These are phyloP conservation scores for Myotis myotis DNA, from an alignment of 2,797 vertebrate species.

Conservation along the genomic window DNA sequence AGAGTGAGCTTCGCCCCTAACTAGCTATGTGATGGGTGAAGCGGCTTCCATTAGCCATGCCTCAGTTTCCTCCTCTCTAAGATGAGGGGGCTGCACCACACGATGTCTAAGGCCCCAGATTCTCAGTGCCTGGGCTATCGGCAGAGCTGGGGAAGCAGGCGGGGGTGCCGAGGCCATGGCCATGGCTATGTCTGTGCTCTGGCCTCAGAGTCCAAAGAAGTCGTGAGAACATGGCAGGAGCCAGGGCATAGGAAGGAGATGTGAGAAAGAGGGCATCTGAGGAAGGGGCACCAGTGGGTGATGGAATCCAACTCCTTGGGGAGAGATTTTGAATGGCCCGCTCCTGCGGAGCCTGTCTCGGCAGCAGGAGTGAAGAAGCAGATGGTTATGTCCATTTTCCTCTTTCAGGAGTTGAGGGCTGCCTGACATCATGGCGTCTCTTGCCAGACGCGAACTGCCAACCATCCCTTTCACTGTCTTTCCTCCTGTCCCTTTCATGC, in stretches of 20 bases:
- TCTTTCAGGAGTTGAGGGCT: background rate
- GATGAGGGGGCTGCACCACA: background rate
- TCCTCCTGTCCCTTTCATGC: background rate
- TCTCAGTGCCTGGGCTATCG: background rate
- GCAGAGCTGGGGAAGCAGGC: background rate
- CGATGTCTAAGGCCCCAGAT: fast-evolving
- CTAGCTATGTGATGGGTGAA: background rate
- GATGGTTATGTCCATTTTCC: background rate
- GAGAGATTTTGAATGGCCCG: background rate
- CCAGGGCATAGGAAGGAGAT: background rate
- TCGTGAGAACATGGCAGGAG: too few relatives aligned
- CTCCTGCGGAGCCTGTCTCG: background rate
- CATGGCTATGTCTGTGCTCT: too few relatives aligned
- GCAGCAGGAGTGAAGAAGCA: background rate
- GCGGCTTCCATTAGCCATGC: background rate
- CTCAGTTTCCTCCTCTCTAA: background rate
- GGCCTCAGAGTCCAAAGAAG: background rate
- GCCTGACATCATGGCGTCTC: fast-evolving
- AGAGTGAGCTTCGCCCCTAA: background rate
- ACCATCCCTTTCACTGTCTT: background rate
- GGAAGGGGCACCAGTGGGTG: background rate
- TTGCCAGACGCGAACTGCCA: background rate
- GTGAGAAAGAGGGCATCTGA: background rate
- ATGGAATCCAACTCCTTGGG: background rate
- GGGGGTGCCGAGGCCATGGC: background rate